These are phyloP conservation scores for Cydia fagiglandana DNA, from an alignment of 1,140 invertebrate species.

Conservation along the genomic window DNA sequence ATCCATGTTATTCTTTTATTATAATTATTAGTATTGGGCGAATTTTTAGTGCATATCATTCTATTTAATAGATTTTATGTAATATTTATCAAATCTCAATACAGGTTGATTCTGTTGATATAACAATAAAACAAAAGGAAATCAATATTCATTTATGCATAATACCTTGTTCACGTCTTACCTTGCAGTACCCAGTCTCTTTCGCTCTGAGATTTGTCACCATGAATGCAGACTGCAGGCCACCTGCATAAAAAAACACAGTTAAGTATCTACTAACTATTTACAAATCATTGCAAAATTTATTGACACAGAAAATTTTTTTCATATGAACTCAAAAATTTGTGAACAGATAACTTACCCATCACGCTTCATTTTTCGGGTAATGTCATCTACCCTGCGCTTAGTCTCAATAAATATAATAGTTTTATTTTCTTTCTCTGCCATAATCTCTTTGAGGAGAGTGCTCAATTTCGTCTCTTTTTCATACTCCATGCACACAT, in stretches of 20 bases:
- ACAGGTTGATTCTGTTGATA: conserved; percentile 14
- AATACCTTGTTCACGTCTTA: conserved; percentile 65
- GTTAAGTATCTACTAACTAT: background rate
- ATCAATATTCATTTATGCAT: conserved; percentile 32
- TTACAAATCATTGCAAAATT: no score
- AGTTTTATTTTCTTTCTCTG: conserved; percentile 92
- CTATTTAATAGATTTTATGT: background rate
- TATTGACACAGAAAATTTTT: no score
- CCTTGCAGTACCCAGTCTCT: conserved; percentile 90
- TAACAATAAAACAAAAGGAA: conserved; percentile 35
- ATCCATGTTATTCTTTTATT: conserved; percentile 29
- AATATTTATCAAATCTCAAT: conserved; percentile 1
- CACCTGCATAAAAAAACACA: conserved; percentile 75
- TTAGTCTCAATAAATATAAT: conserved; percentile 97
- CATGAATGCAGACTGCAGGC: conserved; percentile 92
- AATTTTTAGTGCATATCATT: background rate
- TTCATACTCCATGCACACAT: conserved; percentile 91
- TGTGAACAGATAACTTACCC: conserved; percentile 76
- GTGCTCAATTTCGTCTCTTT: conserved; percentile 88
- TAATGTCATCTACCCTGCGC: conserved; percentile 92
- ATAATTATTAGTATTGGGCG: background rate
- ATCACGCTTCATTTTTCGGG: conserved; percentile 90
- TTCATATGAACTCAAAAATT: background rate
- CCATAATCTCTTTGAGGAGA: conserved; percentile 90
- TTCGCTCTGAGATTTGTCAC: conserved; percentile 94